Conservation (phyloP, 2,797 vertebrate species). For the Pseudopleuronectes americanus region DNA sequence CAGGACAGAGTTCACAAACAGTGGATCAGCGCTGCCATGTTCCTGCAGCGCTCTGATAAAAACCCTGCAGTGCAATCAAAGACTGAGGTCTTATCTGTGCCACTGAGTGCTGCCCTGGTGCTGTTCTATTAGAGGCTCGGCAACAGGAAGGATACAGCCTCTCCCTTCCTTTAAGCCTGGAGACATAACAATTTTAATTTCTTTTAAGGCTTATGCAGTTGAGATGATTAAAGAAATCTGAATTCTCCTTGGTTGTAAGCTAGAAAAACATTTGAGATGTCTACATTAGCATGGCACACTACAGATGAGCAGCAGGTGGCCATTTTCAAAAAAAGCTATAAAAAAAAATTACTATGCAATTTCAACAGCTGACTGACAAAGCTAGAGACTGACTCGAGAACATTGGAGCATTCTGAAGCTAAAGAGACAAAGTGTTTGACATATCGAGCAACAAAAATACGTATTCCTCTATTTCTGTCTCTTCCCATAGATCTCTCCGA, state of each 20-base stretch:
- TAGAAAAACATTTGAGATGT: not conserved
- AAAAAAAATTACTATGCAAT: too few species aligned
- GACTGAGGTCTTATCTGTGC: constrained; percentile 61
- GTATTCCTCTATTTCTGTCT: not conserved
- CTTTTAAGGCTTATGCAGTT: constrained; percentile 21
- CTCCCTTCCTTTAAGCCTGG: constrained; percentile 71
- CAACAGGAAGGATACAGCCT: constrained; percentile 76
- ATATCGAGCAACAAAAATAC: too few species aligned
- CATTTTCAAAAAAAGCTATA: not conserved
- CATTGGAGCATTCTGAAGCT: not conserved
- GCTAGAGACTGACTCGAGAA: too few species aligned
- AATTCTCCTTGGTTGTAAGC: not conserved
- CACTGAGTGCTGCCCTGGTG: constrained; percentile 21
- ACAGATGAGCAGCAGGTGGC: not conserved
- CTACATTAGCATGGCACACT: not conserved
- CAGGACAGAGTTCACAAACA: constrained; percentile 63
- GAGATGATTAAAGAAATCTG: constrained; percentile 5
- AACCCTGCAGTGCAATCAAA: constrained; percentile 51
- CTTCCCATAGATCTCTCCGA: constrained; percentile 85
- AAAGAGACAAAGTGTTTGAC: not conserved
- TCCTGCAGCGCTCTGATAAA: constrained; percentile 59
- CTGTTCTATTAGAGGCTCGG: constrained; percentile 49
- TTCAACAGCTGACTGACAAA: too few species aligned
- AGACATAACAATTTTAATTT: constrained; percentile 59
- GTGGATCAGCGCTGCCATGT: constrained; percentile 46